Evolutionary conservation across 2,797 vertebrate genomes (phyloP), one percentile per base, ranked within the genome.

Genomic region (Vireo griseus): DNA sequence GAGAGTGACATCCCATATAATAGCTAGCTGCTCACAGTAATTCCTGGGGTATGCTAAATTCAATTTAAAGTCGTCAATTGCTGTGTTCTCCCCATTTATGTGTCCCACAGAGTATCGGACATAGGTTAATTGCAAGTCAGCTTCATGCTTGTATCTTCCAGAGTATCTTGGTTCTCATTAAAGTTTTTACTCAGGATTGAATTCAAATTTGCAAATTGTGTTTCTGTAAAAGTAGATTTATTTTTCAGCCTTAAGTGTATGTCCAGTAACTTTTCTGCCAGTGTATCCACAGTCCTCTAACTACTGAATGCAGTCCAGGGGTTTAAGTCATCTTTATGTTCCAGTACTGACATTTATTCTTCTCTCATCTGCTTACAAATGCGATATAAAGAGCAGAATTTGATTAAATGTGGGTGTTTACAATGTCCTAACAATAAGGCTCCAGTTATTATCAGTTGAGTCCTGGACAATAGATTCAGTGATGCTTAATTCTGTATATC

Each of bases 331-430:
- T 84, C 35, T 83, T 88, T 83, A 68, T 75, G 31, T 61, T 94
- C 58, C n/a, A 65, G n/a, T 65, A 54, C 35, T 92, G 73, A 90
- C 69, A 92, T 94, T 83, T 95, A 94, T 94, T 90, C 57, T 82
- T 79, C 39, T 77, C 72, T 92, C 62, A 54, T 90, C 62, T 86
- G 80, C 76, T 75, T 77, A 68, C 25, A 86, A 75, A 95, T 84
- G 62, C 81, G 62, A 51, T 51, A 61, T 17, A 62, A 88, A 90
- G 31, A 65, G 33, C 16, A 80, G 47, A 62, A 66, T 88, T 80
- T 81, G 45, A 75, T 88, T 88, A 84, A 86, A 93, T 66, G 51
- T 65, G 58, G 17, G 22, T 81, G 69, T 86, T 96, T 72, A 37
- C 72, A 90, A 52, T 63, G 39, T 55, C 45, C 20, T 62, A 90